phyloP scores from a whole-genome alignment of 2,113 vertebrate species.

The Nicator chloris region DNA sequence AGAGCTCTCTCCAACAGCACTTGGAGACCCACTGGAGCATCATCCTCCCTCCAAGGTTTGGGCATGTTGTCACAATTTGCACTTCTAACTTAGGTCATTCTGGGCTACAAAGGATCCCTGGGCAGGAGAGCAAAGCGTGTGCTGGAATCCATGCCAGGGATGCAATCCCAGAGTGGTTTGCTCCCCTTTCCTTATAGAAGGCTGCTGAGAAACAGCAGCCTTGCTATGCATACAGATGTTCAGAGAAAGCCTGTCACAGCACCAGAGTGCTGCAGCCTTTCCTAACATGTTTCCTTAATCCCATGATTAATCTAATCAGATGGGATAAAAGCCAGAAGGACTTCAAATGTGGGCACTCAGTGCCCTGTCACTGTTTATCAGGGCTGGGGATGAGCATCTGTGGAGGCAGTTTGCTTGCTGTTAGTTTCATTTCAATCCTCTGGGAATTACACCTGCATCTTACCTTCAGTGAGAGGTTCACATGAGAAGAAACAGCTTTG shows the following conservation, averaged over 20 bases:
- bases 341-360: background rate
- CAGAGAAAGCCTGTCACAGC: background rate
- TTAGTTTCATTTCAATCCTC: background rate
- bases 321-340: background rate
- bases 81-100: rapidly evolving
- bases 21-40: background rate
- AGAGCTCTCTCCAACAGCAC: background rate
- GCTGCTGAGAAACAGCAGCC: background rate
- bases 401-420: background rate
- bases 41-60: background rate
- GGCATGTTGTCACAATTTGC: background rate
- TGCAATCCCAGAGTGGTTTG: background rate
- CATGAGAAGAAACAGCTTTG: background rate
- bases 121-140: background rate
- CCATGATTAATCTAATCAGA: background rate
- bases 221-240: background rate
- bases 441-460: conserved; percentile 17
- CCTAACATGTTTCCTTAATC: background rate
- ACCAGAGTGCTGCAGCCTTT: background rate
- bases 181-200: background rate
- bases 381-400: background rate
- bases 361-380: background rate
- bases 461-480: background rate
- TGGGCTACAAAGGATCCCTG: background rate
- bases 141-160: background rate